Percentiles rank a stretch among this genome's conserved stretches.
Evolutionary conservation across 92 coral and sea anemone genomes (phyloP).

Genomic region (Anthopleura xanthogrammica): DNA sequence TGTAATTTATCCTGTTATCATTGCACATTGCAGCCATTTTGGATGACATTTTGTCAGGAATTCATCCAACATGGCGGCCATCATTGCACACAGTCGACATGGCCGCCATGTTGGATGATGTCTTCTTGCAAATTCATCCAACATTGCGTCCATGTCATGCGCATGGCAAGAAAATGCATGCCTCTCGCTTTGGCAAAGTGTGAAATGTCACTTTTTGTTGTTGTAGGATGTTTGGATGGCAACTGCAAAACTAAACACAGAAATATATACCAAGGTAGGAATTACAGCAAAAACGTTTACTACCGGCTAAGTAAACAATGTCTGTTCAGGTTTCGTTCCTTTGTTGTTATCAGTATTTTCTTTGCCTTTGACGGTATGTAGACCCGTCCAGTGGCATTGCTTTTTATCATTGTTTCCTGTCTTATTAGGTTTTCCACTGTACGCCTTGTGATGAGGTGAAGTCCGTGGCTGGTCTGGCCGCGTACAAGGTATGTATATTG

Average conservation of each 20-base stretch:
- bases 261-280: slow-evolving; percentile 82
- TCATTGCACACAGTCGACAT: too few relatives aligned
- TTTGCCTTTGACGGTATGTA: not conserved
- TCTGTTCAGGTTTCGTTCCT: not conserved
- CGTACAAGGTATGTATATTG: slow-evolving; percentile 66
- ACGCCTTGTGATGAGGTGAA: slow-evolving; percentile 81
- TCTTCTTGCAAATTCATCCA: too few relatives aligned
- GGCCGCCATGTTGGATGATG: too few relatives aligned
- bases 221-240: slow-evolving; percentile 81
- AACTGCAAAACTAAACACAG: slow-evolving; percentile 74
- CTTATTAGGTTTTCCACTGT: slow-evolving; percentile 80
- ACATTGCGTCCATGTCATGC: too few relatives aligned
- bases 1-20: not conserved
- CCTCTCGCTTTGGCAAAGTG: too few relatives aligned
- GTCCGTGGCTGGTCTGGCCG: slow-evolving; percentile 55
- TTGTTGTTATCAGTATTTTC: not conserved
- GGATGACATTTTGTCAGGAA: too few relatives aligned
- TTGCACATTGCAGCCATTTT: not conserved
- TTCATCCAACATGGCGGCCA: too few relatives aligned
- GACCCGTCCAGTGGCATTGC: too few relatives aligned
- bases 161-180: too few relatives aligned
- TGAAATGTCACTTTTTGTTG: not conserved
- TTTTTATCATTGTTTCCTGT: not conserved
- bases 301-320: not conserved
- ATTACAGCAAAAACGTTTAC: not conserved